Evolutionary conservation across 2,888 invertebrate genomes (phyloP), one percentile per base, ranked within the genome.

Genomic region (Chesias legatella): DNA sequence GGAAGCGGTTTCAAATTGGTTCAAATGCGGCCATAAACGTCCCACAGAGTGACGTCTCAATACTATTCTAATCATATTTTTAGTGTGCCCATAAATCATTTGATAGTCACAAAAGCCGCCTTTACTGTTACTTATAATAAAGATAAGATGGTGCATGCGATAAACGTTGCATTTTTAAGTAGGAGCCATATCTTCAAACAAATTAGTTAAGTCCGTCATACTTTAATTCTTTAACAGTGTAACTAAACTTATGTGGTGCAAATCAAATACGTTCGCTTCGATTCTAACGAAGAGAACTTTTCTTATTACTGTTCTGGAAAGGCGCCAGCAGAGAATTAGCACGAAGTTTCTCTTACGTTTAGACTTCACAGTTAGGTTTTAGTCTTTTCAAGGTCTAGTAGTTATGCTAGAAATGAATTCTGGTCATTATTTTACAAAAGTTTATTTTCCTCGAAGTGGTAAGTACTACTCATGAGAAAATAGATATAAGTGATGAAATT

Each of bases 1-100:
- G 74, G 78, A 79, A 81, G 72, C 70, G 69, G 72, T 73, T 66
- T 73, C 73, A 67, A 79, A 80, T 79, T 76, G 45, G 74, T 66
- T 64, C 63, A 79, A 83, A 80, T 77, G 74, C 75, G 75, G 72
- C 69, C 74, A 77, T 84, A 83, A 82, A 83, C 71, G 73, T 75
- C 73, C 76, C 68, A 67, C 70, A 67, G 75, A 73, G 71, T 77
- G 75, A 79, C 72, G 78, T 70, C 75, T 80, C 75, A 74, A 78
- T 82, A 70, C 64, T 53, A 68, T 69, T 67, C 77, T 80, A 73
- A 76, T 81, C 80, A 84, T 81, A 79, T 71, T 81, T 83, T 83
- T 81, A 81, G 64, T 62, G 69, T 63, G 66, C 60, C 58, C 71
- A 80, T 81, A 79, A 81, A 80, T 79, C 73, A 74, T 67, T 56